These are phyloP conservation scores for Cyclophora punctaria DNA, from an alignment of 2,888 invertebrate genomes.

Conservation along the genomic window DNA sequence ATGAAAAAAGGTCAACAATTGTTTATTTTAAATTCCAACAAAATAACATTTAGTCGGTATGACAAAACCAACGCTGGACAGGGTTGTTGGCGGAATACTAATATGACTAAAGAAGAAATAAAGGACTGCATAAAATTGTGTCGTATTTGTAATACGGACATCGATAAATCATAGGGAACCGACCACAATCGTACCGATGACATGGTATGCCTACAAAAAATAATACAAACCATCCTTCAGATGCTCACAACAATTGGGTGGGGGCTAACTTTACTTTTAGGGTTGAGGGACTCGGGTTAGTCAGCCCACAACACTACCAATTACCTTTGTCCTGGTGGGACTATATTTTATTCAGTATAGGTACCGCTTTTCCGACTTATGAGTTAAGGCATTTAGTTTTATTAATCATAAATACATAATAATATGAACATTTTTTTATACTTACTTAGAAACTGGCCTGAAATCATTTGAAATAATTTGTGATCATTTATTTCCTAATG, in stretches of 20 bases:
- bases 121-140: slow-evolving; percentile 71
- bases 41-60: slow-evolving; percentile 74
- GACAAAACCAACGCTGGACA: slow-evolving; percentile 69
- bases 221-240: slow-evolving; percentile 70
- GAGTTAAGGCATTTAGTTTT: too few relatives aligned
- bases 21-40: slow-evolving; percentile 72
- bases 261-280: slow-evolving; percentile 48
- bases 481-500: too few relatives aligned
- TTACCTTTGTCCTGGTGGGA: too few relatives aligned
- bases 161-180: slow-evolving; percentile 73
- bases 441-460: too few relatives aligned
- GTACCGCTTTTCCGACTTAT: too few relatives aligned
- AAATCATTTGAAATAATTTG: too few relatives aligned
- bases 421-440: too few relatives aligned
- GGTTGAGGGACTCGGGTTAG: slow-evolving; percentile 26
- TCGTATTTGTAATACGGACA: slow-evolving; percentile 74
- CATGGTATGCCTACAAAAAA: slow-evolving; percentile 72
- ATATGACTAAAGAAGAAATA: slow-evolving; percentile 73
- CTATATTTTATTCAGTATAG: too few relatives aligned
- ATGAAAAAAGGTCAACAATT: slow-evolving; percentile 51
- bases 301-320: too few relatives aligned
- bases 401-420: too few relatives aligned
- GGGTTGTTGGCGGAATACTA: slow-evolving; percentile 72
- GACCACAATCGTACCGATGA: slow-evolving; percentile 73
- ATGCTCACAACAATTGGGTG: slow-evolving; percentile 69